Conservation (phyloP, 2,113 vertebrate genomes). For the Melanerpes formicivorus region DNA sequence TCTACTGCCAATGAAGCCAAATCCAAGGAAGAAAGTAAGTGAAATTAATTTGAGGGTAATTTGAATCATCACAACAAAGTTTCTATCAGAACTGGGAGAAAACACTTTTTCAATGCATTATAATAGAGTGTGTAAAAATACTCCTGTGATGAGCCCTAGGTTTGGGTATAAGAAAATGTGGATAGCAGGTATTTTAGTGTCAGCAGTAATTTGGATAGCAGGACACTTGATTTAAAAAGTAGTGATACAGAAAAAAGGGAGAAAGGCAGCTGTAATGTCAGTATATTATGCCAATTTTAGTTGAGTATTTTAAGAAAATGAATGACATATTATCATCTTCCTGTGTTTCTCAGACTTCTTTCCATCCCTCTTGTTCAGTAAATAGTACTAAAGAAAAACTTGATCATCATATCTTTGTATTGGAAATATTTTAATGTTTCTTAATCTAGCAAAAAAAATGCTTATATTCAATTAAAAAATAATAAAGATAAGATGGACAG, state of each 20-base stretch:
- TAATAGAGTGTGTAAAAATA: constrained; percentile 28
- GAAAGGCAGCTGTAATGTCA: neutral
- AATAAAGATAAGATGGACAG: neutral
- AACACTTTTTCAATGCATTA: neutral
- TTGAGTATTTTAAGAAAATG: constrained; percentile 5
- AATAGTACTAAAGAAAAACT: neutral
- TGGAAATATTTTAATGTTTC: neutral
- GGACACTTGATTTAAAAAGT: neutral
- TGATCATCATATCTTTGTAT: neutral
- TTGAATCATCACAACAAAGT: neutral
- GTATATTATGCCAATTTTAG: neutral
- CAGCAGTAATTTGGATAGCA: constrained; percentile 41
- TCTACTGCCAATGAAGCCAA: neutral
- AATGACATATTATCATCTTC: neutral
- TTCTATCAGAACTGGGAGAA: neutral
- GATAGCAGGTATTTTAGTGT: constrained; percentile 45
- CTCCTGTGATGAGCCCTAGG: constrained; percentile 42
- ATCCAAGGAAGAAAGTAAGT: neutral
- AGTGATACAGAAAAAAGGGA: neutral
- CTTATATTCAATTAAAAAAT: neutral
- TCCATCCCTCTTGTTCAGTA: neutral
- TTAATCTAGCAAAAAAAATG: neutral
- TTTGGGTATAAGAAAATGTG: constrained; percentile 40
- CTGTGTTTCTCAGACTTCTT: neutral
- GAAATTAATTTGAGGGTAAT: neutral